Conservation (phyloP, 2,888 invertebrate species). For the Mimachlamys varia region DNA sequence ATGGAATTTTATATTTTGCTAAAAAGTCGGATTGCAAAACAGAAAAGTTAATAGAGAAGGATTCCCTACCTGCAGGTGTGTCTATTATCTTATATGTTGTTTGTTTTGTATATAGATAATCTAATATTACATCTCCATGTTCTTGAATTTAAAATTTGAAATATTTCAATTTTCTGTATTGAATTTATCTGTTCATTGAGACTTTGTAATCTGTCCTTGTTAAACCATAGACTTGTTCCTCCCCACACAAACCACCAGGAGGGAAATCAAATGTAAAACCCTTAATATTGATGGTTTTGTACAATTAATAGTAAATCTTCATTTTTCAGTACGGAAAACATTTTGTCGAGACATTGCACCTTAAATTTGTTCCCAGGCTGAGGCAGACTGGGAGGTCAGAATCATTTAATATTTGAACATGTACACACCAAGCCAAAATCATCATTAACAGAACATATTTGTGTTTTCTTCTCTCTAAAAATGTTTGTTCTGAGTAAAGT, state of each 20-base stretch:
- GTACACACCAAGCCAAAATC: no score
- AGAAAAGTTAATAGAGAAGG: background rate
- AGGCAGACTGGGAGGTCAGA: background rate
- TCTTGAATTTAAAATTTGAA: background rate
- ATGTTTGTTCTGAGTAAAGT: background rate
- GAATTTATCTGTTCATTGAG: no score
- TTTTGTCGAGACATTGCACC: background rate
- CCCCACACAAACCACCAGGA: background rate
- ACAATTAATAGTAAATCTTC: background rate
- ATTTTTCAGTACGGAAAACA: background rate
- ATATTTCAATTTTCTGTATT: background rate
- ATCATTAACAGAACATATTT: no score
- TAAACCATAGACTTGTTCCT: background rate
- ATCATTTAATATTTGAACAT: no score
- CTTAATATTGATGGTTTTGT: background rate
- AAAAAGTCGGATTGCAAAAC: background rate
- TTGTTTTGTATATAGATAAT: background rate
- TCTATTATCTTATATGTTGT: background rate
- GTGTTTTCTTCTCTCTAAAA: no score
- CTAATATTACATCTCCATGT: background rate
- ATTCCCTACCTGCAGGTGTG: background rate
- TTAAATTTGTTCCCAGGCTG: background rate
- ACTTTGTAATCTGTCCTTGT: background rate
- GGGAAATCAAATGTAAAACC: background rate
- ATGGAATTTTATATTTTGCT: background rate